Evolutionary conservation across 30 jellyfish, hydroid and myxozoan genomes (phyloP).

Genomic region (Euphysa ruthae): DNA sequence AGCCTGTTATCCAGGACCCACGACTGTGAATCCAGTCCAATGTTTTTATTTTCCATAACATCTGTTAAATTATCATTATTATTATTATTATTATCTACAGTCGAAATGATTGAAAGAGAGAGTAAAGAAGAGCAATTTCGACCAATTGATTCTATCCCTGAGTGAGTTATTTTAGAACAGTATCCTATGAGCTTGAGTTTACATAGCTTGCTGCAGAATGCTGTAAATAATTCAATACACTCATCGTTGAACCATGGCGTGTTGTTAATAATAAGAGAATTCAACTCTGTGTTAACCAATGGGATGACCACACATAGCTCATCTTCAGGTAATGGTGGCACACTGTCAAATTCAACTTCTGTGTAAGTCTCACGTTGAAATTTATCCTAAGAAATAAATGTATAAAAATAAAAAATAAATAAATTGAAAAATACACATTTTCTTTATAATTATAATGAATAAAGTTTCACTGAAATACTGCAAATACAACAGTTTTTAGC

Average conservation of each 20-base stretch:
- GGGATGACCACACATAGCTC: constrained; percentile 76
- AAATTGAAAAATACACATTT: too few relatives aligned
- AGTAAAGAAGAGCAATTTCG: constrained; percentile 75
- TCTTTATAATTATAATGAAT: too few relatives aligned
- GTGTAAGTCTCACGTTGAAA: constrained; percentile 14
- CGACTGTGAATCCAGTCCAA: constrained; percentile 9
- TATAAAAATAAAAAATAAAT: too few relatives aligned
- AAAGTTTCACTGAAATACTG: too few relatives aligned
- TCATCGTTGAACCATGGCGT: constrained; percentile 90
- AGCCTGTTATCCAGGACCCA: constrained; percentile 79
- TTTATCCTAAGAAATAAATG: constrained; percentile 15
- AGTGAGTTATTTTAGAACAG: constrained; percentile 64
- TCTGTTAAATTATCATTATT: background rate
- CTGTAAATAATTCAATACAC: constrained; percentile 78
- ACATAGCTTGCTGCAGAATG: constrained; percentile 71
- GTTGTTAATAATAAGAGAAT: constrained; percentile 54
- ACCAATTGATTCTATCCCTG: constrained; percentile 94
- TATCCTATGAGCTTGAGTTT: constrained; percentile 75
- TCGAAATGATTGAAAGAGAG: constrained; percentile 67
- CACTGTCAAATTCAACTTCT: constrained; percentile 43
- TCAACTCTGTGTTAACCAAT: constrained; percentile 55
- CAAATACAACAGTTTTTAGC: too few relatives aligned
- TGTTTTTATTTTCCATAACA: too few relatives aligned
- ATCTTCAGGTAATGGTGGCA: constrained; percentile 63
- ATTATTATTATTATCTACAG: constrained; percentile 45